These are phyloP conservation scores for Geopemphigus sp. DNA, from an alignment of 1,140 invertebrate genomes.

Conservation along the genomic window DNA sequence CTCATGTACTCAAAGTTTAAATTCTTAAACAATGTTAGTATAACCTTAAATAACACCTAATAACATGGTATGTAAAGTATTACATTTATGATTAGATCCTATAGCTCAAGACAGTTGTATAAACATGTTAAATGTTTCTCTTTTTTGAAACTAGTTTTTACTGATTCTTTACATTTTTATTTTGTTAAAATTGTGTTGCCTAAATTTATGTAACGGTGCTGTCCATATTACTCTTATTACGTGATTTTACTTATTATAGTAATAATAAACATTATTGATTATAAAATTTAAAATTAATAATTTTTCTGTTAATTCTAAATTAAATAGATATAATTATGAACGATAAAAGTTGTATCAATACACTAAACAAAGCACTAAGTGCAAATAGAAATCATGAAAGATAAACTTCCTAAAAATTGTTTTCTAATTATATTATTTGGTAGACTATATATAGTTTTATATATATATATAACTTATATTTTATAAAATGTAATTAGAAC, in stretches of 20 bases:
- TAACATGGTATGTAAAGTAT: too few species aligned
- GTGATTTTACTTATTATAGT: conserved; percentile 43
- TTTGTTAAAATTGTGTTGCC: conserved; percentile 34
- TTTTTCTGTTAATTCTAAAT: background rate
- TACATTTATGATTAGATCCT: conserved; percentile 23
- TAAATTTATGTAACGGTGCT: conserved; percentile 44
- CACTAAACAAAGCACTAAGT: background rate
- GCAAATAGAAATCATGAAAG: background rate
- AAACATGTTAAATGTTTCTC: conserved; percentile 12
- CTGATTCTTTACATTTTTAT: conserved; percentile 11
- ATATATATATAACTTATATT: too few species aligned
- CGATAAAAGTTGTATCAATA: background rate
- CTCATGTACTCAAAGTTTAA: background rate
- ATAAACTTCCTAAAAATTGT: background rate
- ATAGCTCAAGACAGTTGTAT: conserved; percentile 33
- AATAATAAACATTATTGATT: conserved; percentile 35
- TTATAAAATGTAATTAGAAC: background rate
- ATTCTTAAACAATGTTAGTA: background rate
- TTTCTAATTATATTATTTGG: background rate
- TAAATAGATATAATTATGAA: background rate
- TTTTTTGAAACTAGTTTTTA: conserved; percentile 35
- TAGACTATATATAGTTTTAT: too few species aligned
- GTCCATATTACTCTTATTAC: conserved; percentile 33
- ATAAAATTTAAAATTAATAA: conserved; percentile 12
- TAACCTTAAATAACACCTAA: background rate